Base-by-base conservation (phyloP, 2,888 invertebrate genomes). In the Sarcophaga variegata region DNA sequence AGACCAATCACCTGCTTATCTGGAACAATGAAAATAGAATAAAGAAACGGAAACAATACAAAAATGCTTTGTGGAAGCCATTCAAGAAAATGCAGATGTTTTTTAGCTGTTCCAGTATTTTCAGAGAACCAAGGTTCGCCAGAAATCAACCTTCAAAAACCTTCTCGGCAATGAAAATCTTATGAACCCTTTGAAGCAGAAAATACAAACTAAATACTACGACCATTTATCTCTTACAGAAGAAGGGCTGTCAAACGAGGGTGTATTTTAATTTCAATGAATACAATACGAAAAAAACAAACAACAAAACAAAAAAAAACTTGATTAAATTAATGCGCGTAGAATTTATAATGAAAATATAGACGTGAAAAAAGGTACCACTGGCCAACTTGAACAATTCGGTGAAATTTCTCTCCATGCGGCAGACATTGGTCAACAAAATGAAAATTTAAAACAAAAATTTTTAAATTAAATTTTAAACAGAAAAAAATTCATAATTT, bases 401-500 rank as follows among this genome's bases (percentile, higher is more conserved):
- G 72, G 87, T 79, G 84, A 87, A 87, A 87, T 81, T 84, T 83
- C 63, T 17, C 45, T 17, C 4, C 17, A 62, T 63, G 17, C 70
- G 79, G 2, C 37, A 67, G n/a, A 22, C 62, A 25, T 81, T 81
- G 81, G 20, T 79, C 71, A 74, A 76, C n/a, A 67, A 66, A 66
- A 10, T 59, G 17, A 54, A 54, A 54, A 54, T 54, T 54, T 4
- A 54, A 54, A 54, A 54, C 12, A 54, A 54, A 54, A 14, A 63
- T 37, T 37, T 37, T 37, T 45, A 59, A 78, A 12, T 69, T 71
- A 63, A 75, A 22, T 20, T 69, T 82, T 45, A 72, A 66, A 64
- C 70, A 66, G 66, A 63, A 59, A 83, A 47, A 78, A 86, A 86
- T 75, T 86, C 83, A 83, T 86, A 86, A 81, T 83, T 86, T 86